Base-by-base conservation (phyloP, 2,113 vertebrate genomes). In the Cephalopholis sonnerati region DNA sequence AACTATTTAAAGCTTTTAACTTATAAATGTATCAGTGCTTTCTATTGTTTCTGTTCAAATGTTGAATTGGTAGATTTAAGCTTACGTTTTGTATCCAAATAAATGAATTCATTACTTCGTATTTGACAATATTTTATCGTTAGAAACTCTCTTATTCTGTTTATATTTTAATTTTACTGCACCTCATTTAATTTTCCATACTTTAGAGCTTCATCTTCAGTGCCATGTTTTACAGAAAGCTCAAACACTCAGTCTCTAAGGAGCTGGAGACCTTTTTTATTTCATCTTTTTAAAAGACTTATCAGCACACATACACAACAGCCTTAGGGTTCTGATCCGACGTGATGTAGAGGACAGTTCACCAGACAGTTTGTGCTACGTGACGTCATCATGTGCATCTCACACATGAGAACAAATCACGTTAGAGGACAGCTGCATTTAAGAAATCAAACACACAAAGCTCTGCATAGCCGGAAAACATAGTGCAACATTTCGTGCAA, bases 1-100 rank as follows among this genome's bases (percentile, higher is more conserved):
- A 51, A 41, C 51, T 39, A 16, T 58, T 46, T 27, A 54, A 50
- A n/a, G 3, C 17, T 16, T 25, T 3, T 15, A 24, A 58, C 10
- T 54, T 72, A 51, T 85, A 71, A 69, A 79, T 74, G 67, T 25
- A 57, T 73, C 3, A 12, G 41, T 27, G 18, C 13, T 74, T 36
- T 53, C 9, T 9, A 36, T 25, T 65, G 50, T 59, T 84, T 32
- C 5, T 50, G 2, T 82, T 74, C 18, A 51, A 36, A 39, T 25
- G 27, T 73, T 24, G 12, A 2, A 25, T 32, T 72, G 44, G 1
- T n/a, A 1, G 6, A 66, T 66, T 36, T 22, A 27, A 55, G 5
- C 32, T 15, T 7, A 15, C 11, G 10, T 27, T 68, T 64, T 72
- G 16, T 73, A 55, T 8, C 15, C 15, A 64, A 58, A 57, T 50